Evolutionary conservation across 2,888 invertebrate genomes (phyloP), one percentile per base, ranked within the genome.

Genomic region (Microchrysa polita): DNA sequence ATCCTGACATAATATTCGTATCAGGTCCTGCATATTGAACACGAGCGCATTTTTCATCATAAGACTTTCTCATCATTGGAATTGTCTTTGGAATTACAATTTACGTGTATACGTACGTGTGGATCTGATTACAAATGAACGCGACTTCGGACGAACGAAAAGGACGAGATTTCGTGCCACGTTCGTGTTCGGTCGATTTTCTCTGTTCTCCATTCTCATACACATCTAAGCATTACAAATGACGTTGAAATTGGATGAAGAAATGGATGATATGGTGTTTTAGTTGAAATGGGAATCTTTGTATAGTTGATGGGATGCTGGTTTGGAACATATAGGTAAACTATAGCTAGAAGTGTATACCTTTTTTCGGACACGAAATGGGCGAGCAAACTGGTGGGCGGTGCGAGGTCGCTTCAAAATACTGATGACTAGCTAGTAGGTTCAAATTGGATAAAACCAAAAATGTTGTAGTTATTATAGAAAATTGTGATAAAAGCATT

Each of bases 181-280:
- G n/a, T n/a, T n/a, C n/a, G n/a, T 44, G 72, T 60, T 48, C 72
- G 27, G 59, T 60, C 27, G 40, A 27, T 44, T 42, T 59, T 67
- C 67, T 52, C 42, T 67, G 12, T 34, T 73, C 40, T 52, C 59
- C 42, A 63, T 22, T 53, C n/a, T 59, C 61, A 65, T 65, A 67
- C 23, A 55, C 72, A n/a, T n/a, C 74, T 74, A 75, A 75, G 74
- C 69, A 75, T 75, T 74, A 75, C 74, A 75, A 75, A 75, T 75
- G 75, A 72, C 67, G 74, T 72, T 74, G 60, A 69, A 57, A 72
- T 74, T 74, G 71, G 73, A 59, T 16, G 40, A 61, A 40, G 16
- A 40, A 61, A 61, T 55, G 20, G 55, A 16, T 20, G 55, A 48
- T 10, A 5, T 55, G n/a, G n/a, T n/a, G n/a, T n/a, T n/a, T 18